Evolutionary conservation across 2,888 invertebrate species (phyloP).

Genomic region (Sussaba pulchella): DNA sequence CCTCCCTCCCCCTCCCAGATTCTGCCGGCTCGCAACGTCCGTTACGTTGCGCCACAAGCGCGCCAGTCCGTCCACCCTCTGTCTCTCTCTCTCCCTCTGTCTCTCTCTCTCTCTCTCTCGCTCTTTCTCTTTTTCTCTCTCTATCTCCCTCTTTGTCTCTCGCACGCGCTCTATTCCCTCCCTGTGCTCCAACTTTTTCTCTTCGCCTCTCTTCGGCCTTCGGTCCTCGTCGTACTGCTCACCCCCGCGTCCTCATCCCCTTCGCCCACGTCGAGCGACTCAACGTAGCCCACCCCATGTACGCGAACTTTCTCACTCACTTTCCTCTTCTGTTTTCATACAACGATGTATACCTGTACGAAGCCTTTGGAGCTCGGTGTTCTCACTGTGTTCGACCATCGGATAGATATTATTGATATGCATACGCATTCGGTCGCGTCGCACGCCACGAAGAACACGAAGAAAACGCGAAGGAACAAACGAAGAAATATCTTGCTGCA

Average conservation of each 20-base stretch:
- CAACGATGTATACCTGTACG: not conserved
- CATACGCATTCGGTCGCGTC: constrained; percentile 31
- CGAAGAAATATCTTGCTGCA: constrained; percentile 21
- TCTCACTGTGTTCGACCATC: constrained; percentile 1
- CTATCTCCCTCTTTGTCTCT: constrained; percentile 32
- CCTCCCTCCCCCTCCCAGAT: constrained; percentile 65
- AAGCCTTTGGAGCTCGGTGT: constrained; percentile 14
- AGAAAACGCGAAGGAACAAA: not conserved
- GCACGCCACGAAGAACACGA: constrained; percentile 11
- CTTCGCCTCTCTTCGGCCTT: constrained; percentile 21
- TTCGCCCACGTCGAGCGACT: constrained; percentile 37
- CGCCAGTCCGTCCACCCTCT: constrained; percentile 27
- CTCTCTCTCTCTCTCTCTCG: constrained; percentile 17
- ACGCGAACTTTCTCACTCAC: constrained; percentile 44
- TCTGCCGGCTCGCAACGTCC: constrained; percentile 68
- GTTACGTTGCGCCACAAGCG: constrained; percentile 70
- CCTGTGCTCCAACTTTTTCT: constrained; percentile 29
- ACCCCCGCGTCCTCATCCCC: not conserved
- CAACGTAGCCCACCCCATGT: constrained; percentile 43
- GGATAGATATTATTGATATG: constrained; percentile 39
- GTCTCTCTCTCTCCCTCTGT: constrained; percentile 40
- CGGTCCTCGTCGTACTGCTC: constrained; percentile 8
- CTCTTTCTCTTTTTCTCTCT: constrained; percentile 33
- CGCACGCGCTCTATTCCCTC: constrained; percentile 3
- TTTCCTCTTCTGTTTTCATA: constrained; percentile 19